Conservation (phyloP, 2,113 vertebrate species). For the Corvus moneduloides region DNA sequence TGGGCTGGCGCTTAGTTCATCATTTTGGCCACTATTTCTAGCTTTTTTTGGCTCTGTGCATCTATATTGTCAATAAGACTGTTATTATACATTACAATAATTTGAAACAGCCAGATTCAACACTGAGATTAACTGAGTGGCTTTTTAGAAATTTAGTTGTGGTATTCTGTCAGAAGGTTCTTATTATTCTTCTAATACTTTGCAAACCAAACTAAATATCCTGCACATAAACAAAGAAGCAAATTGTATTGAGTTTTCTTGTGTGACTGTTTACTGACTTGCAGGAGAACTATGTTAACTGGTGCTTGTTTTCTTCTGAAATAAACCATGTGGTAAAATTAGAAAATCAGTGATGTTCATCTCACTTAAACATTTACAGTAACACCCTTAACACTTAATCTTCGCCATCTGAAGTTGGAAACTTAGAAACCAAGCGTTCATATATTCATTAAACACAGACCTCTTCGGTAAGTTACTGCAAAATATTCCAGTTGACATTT, state of each 20-base stretch:
- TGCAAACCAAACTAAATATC: conserved; percentile 73
- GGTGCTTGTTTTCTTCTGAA: conserved; percentile 56
- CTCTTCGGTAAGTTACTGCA: not conserved
- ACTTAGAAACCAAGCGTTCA: not conserved
- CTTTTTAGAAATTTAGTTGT: conserved; percentile 75
- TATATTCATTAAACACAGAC: conserved; percentile 23
- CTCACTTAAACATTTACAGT: conserved; percentile 30
- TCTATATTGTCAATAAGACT: conserved; percentile 72
- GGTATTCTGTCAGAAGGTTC: conserved; percentile 76
- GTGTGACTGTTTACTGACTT: conserved; percentile 44
- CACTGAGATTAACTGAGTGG: conserved; percentile 76
- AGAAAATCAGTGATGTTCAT: conserved; percentile 44
- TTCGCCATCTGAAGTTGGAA: conserved; percentile 30
- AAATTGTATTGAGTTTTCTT: not conserved
- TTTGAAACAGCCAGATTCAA: conserved; percentile 78
- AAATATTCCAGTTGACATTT: conserved; percentile 16
- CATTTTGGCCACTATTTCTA: conserved; percentile 70
- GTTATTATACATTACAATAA: conserved; percentile 77
- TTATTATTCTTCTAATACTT: conserved; percentile 75
- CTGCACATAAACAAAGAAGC: conserved; percentile 56
- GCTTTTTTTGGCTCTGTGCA: conserved; percentile 72
- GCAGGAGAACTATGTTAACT: conserved; percentile 34
- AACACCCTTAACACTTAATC: conserved; percentile 45
- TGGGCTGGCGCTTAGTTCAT: conserved; percentile 73
- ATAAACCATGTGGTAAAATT: conserved; percentile 50